Conservation (phyloP, 2,888 invertebrate genomes). For the Drosophila mulleri region DNA sequence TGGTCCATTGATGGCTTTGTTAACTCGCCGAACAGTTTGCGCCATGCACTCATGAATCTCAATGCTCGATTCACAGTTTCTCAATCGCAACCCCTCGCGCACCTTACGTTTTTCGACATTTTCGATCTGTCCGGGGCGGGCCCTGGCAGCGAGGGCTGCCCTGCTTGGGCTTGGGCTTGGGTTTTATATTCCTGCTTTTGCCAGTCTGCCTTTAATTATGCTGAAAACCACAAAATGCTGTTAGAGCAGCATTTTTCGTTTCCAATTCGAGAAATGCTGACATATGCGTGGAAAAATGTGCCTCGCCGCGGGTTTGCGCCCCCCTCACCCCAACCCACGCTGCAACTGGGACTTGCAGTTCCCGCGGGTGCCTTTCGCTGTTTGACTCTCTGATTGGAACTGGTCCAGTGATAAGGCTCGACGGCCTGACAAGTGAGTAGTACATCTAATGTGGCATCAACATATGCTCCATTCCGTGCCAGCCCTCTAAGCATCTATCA, state of each 20-base stretch:
- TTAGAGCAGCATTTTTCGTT: conserved; percentile 76
- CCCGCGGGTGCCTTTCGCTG: conserved; percentile 76
- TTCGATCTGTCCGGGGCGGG: conserved; percentile 82
- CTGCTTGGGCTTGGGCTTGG: background rate
- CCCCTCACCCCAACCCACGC: background rate
- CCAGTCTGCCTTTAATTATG: conserved; percentile 81
- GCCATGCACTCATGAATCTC: conserved; percentile 54
- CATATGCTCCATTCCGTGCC: conserved; percentile 81
- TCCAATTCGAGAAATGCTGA: conserved; percentile 82
- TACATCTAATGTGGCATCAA: conserved; percentile 85
- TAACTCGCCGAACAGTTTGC: conserved; percentile 78
- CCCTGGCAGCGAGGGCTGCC: conserved; percentile 31
- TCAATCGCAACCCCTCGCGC: conserved; percentile 61
- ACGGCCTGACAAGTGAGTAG: conserved; percentile 83
- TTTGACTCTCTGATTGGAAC: conserved; percentile 83
- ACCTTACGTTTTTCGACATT: conserved; percentile 84
- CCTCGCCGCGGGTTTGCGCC: conserved; percentile 58
- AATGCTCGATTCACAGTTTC: conserved; percentile 43
- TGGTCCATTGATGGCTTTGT: conserved; percentile 84
- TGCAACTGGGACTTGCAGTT: conserved; percentile 29
- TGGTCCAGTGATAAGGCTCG: conserved; percentile 65
- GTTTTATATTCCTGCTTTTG: conserved; percentile 12
- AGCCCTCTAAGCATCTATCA: conserved; percentile 52
- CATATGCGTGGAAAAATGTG: conserved; percentile 82
- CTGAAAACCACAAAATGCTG: conserved; percentile 82